Evolutionary conservation across 2,797 vertebrate species (phyloP), one percentile per base, ranked within the genome.

Genomic region (Pterois miles): DNA sequence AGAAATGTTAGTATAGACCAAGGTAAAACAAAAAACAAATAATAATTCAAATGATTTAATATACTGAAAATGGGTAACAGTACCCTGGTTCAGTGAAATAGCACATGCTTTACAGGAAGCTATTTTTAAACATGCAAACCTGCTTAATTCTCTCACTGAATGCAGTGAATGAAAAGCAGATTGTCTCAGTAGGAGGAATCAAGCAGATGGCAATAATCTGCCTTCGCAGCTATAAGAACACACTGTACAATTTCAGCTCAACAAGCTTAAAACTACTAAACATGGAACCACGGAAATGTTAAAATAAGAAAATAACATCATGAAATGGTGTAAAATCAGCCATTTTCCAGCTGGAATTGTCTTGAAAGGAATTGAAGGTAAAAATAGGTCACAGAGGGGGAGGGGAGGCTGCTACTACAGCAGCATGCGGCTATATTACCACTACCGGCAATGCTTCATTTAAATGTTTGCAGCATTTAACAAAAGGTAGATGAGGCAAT

Each of bases 341-440:
- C 6, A 2, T 46, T 75, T 76, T 20, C 11, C 3, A 4, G 18
- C 6, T 18, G 3, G 23, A 52, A 74, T 6, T 54, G 43, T 5
- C 8, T 74, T 68, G 58, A 64, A 71, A 64, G 23, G 22, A 40
- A 22, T 68, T 36, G 40, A 11, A 48, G 48, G 66, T 52, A 36
- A 62, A 84, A 85, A 83, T 84, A 83, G 90, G 81, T 78, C 84
- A 86, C 33, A n/a, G 8, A 3, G 23, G 81, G 78, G 85, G 86
- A 70, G 76, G 84, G 80, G 76, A 25, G 1, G 46, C 16, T 54
- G 27, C 27, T 68, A 27, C 23, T 27, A 34, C 68, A 20, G 18
- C 58, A 16, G 48, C 31, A 31, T 59, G 59, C 73, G 62, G 33
- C 14, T 67, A 46, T 50, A 60, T 43, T 71, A 69, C 56, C 82